Percentiles rank a stretch among this genome's conserved stretches.
Conservation (phyloP, 2,888 invertebrate species). For the Acronicta aceris region DNA sequence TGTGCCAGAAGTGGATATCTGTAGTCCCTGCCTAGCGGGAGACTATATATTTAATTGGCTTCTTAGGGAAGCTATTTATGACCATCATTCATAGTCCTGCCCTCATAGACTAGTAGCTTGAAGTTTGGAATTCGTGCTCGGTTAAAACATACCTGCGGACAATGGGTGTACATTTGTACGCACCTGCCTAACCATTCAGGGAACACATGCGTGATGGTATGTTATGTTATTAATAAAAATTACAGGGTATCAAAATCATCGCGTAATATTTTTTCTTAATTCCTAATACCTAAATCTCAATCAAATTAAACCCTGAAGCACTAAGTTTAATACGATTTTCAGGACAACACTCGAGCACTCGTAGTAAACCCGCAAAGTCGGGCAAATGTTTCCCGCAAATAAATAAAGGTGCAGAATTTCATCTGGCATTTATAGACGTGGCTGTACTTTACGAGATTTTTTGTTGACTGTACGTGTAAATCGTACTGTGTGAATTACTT, state of each 20-base stretch:
- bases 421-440: conserved; percentile 59
- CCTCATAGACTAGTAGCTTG: too few species aligned
- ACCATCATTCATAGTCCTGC: too few species aligned
- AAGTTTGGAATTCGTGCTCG: too few species aligned
- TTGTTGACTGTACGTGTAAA: conserved; percentile 46
- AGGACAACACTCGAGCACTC: conserved; percentile 51
- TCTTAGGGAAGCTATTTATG: too few species aligned
- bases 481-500: conserved; percentile 19
- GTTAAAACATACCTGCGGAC: too few species aligned
- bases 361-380: conserved; percentile 50
- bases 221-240: too few species aligned
- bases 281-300: conserved; percentile 31
- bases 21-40: too few species aligned
- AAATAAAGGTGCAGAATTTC: conserved; percentile 61
- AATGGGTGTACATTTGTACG: too few species aligned
- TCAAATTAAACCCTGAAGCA: conserved; percentile 44
- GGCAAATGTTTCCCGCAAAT: conserved; percentile 54
- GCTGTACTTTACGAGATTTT: conserved; percentile 53
- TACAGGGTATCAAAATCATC: background rate
- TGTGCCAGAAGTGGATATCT: too few species aligned
- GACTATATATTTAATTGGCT: too few species aligned
- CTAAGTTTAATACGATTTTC: conserved; percentile 54
- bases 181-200: too few species aligned
- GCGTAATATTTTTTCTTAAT: conserved; percentile 1
- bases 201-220: too few species aligned